A percentile compares a stretch with the other conserved stretches of the same genome.
Evolutionary conservation across 2,888 invertebrate genomes (phyloP).

Genomic region (Apomyelois bistriatella): DNA sequence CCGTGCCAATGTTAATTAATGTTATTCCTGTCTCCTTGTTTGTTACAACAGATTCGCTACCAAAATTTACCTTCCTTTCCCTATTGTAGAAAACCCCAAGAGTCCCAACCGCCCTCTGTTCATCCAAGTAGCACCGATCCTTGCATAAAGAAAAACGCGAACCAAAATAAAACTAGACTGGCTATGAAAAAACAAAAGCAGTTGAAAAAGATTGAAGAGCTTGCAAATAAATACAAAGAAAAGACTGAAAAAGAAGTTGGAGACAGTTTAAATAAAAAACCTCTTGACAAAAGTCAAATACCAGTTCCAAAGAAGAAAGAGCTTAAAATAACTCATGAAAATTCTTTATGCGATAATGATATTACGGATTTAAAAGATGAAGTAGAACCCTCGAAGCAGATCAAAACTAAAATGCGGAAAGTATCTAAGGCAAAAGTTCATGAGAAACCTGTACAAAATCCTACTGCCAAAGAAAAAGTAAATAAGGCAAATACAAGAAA

Average conservation of each 20-base stretch:
- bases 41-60: slow-evolving; percentile 37
- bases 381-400: slow-evolving; percentile 7
- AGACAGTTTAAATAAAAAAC: neutral
- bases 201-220: slow-evolving; percentile 63
- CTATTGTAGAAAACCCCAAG: slow-evolving; percentile 60
- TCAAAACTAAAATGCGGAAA: slow-evolving; percentile 18
- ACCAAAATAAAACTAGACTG: slow-evolving; percentile 38
- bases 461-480: slow-evolving; percentile 22
- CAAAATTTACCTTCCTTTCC: slow-evolving; percentile 67
- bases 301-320: slow-evolving; percentile 43
- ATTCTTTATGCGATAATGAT: neutral
- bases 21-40: slow-evolving; percentile 75
- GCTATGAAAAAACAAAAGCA: slow-evolving; percentile 55
- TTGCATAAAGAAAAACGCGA: slow-evolving; percentile 39
- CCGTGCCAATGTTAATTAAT: neutral
- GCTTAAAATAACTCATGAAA: slow-evolving; percentile 17
- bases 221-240: slow-evolving; percentile 57
- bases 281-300: slow-evolving; percentile 48
- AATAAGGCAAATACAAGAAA: slow-evolving; percentile 22
- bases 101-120: slow-evolving; percentile 39
- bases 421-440: slow-evolving; percentile 20
- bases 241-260: slow-evolving; percentile 17
- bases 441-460: slow-evolving; percentile 17
- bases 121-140: slow-evolving; percentile 53
- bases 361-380: slow-evolving; percentile 19